Conservation (phyloP, 2,888 invertebrate genomes). For the Scaptomyza parva region DNA sequence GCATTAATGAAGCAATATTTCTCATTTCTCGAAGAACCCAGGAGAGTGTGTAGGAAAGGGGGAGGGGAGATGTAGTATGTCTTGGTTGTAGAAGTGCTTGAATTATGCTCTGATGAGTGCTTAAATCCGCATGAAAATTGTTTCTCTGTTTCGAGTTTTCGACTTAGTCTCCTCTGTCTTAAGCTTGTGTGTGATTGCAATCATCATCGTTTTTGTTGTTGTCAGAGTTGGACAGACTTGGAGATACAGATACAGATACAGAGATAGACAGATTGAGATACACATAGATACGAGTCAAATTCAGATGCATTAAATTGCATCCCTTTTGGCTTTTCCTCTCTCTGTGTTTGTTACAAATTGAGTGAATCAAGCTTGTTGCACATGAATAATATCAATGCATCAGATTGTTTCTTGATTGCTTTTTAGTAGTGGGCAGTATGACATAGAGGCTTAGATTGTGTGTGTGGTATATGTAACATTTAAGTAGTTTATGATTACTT, state of each 20-base stretch:
- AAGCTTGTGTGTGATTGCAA: slow-evolving; percentile 2
- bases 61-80: neutral
- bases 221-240: neutral
- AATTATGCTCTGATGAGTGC: slow-evolving; percentile 5
- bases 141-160: neutral
- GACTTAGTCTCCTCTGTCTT: neutral
- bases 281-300: slow-evolving; percentile 38
- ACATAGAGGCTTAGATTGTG: too few species aligned
- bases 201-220: slow-evolving; percentile 3
- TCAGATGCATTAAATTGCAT: slow-evolving; percentile 37
- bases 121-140: slow-evolving; percentile 9
- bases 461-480: too few species aligned
- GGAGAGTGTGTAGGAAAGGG: neutral
- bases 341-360: slow-evolving; percentile 9
- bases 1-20: slow-evolving; percentile 64
- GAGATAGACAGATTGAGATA: neutral
- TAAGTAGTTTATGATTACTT: neutral
- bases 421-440: too few species aligned
- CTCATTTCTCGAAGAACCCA: neutral
- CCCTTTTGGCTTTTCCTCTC: slow-evolving; percentile 9
- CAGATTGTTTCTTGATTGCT: neutral
- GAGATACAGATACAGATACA: neutral
- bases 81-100: slow-evolving; percentile 5
- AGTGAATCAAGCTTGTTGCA: slow-evolving; percentile 8
- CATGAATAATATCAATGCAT: slow-evolving; percentile 1